Base-by-base conservation (phyloP, 2,888 invertebrate genomes). In the Amblyteles armatorius region DNA sequence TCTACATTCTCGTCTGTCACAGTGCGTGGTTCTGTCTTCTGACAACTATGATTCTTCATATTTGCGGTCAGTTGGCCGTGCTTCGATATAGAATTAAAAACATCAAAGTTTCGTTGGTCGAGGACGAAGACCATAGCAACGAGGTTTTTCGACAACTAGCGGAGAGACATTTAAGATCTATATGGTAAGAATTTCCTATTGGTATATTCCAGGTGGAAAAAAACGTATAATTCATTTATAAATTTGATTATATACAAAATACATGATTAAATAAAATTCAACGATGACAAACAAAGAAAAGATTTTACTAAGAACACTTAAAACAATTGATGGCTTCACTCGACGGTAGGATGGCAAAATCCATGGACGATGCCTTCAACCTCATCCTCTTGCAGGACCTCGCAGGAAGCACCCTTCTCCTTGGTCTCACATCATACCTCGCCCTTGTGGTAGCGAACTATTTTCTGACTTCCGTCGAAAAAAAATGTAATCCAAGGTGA, bases 301-400 rank as follows among this genome's bases (percentile, higher is more conserved):
- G 29, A 29, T 36, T 6, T 29, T 6, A 26, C 26, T 26, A 26
- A 26, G 3, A 26, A 40, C 5, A 33, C 33, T 16, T 44, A 40
- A 40, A 65, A 11, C 4, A 73, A 48, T 48, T 26, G 5, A 16
- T 60, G 0, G 36, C 5, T 33, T 4, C 22, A 2, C 16, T 63
- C 33, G 16, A 29, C 40, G 16, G 1, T 29, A 90, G 90, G 90
- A 87, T 89, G 87, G 88, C 88, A 0, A 87, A 83, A 68, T 84
- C 82, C 2, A 76, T 90, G 48, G 88, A 90, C 40, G 81, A 89
- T 50, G 85, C 79, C 16, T 90, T 90, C 44, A 87, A 88, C 33
- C 52, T 89, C 3, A 65, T 90, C 19, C 87, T 90, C 5, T 63
- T 90, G 22, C 72, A 86, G 36, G 90, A 90, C 67, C 87, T 90